Evolutionary conservation across 2,888 invertebrate species (phyloP), one percentile per base, ranked within the genome.

Genomic region (Drosophila rellima): DNA sequence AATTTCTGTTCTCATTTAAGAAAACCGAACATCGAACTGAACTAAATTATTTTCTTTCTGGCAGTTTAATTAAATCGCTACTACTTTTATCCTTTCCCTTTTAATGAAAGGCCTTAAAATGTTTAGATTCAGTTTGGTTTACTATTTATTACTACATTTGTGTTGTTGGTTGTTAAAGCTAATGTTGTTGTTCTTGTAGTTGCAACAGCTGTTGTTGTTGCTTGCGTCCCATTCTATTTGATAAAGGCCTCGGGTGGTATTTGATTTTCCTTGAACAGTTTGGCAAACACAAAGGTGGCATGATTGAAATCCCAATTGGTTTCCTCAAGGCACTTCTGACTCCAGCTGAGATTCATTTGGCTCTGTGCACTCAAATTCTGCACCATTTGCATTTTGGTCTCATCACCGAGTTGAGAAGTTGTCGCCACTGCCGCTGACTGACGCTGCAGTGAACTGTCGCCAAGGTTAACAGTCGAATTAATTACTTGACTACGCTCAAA

Each of bases 241-340:
- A 94, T 93, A 92, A 97, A 97, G 11, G 97, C 97, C 91, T 96
- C 96, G 0, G 95, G 94, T 2, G 97, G 97, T 92, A 98, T 96
- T 90, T 95, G 95, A 18, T 96, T 96, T 89, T 95, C 95, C 54
- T 95, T 95, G 66, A 96, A 95, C 2, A 98, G 94, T 88, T 96
- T 95, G 56, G 95, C 94, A 93, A 98, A 98, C 5, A 96, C 96
- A 68, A 94, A 93, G 2, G 95, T 93, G 0, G 98, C 97, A 78
- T 95, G 94, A 75, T 96, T 95, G 81, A 95, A 96, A 85, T 98
- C 95, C 98, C 98, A 98, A 40, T 95, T 95, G 4, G 97, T 97
- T 93, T 98, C 97, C 92, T 96, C 95, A 54, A 98, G 93, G 90
- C 98, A 98, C 76, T 82, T 82, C 48, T 78, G 81, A 20, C 86